Percentiles rank a stretch among this genome's conserved stretches.
phyloP scores from a whole-genome alignment of 1,140 invertebrate genomes.

The Batillaria attramentaria region DNA sequence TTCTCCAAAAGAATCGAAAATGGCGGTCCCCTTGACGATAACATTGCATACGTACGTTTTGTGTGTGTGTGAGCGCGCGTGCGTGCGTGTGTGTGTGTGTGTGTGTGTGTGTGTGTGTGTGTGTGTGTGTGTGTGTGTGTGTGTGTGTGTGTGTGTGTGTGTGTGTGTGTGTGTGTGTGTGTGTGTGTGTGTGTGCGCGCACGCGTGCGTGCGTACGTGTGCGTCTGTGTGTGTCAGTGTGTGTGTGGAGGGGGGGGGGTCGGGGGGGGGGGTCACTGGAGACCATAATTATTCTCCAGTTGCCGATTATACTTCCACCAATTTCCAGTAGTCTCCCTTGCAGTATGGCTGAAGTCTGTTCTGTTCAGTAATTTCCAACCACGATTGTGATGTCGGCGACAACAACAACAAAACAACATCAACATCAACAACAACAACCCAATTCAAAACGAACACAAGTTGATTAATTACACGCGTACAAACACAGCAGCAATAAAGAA shows the following conservation, averaged over 20 bases:
- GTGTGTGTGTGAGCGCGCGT: neutral
- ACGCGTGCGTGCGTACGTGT: neutral
- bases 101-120: neutral
- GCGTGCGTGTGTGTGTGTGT: neutral
- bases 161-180: neutral
- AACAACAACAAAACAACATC: too few species aligned
- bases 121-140: neutral
- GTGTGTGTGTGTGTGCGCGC: neutral
- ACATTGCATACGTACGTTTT: neutral
- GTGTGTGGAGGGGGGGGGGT: neutral
- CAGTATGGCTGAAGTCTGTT: too few species aligned
- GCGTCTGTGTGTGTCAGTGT: neutral
- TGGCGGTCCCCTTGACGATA: neutral
- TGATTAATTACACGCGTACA: too few species aligned
- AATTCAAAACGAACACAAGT: too few species aligned
- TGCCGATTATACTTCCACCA: neutral
- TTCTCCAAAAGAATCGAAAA: neutral
- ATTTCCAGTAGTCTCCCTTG: too few species aligned
- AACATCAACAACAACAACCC: too few species aligned
- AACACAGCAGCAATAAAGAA: too few species aligned
- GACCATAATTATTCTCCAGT: neutral
- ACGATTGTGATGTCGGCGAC: too few species aligned
- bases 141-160: slow-evolving; percentile 11
- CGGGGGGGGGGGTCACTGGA: neutral
- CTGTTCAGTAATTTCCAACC: too few species aligned